Percentiles rank a stretch among this genome's conserved stretches.
Evolutionary conservation across 1,140 invertebrate genomes (phyloP).

Genomic region (Drosophila arawakana): DNA sequence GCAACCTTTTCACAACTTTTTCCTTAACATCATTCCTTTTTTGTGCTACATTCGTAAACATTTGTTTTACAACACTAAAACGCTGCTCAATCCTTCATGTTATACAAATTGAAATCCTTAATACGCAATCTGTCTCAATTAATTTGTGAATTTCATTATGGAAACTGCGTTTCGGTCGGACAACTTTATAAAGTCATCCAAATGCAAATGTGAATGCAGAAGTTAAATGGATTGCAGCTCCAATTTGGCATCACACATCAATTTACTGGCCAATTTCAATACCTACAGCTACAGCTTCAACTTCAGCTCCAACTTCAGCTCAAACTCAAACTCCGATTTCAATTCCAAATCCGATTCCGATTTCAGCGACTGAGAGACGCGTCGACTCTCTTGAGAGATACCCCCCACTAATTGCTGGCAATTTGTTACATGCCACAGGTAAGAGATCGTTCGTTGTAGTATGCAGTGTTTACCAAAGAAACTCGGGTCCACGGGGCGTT

Average conservation of each 20-base stretch:
- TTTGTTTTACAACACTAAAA: neutral
- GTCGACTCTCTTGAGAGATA: constrained; percentile 26
- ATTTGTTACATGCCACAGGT: constrained; percentile 65
- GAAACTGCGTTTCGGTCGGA: constrained; percentile 9
- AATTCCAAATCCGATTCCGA: constrained; percentile 4
- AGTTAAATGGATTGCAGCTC: constrained; percentile 44
- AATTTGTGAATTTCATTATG: constrained; percentile 45
- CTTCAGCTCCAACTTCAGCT: too few species aligned
- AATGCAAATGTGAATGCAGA: constrained; percentile 32
- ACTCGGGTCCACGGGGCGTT: constrained; percentile 51
- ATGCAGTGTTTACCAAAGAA: neutral
- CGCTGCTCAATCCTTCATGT: constrained; percentile 3
- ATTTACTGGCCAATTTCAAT: constrained; percentile 34
- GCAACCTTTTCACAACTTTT: too few species aligned
- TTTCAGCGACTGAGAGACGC: constrained; percentile 4
- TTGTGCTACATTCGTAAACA: neutral
- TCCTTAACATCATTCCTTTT: neutral
- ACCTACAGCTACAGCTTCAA: too few species aligned
- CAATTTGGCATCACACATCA: constrained; percentile 48
- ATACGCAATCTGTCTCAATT: constrained; percentile 47
- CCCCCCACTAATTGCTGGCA: constrained; percentile 70
- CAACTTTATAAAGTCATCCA: constrained; percentile 46
- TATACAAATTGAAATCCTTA: constrained; percentile 16
- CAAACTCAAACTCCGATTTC: neutral
- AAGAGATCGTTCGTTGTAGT: constrained; percentile 18